These are phyloP conservation scores for Oopsacas minuta DNA, from an alignment of 37 sponge, comb jelly and placozoan genomes.

Conservation along the genomic window DNA sequence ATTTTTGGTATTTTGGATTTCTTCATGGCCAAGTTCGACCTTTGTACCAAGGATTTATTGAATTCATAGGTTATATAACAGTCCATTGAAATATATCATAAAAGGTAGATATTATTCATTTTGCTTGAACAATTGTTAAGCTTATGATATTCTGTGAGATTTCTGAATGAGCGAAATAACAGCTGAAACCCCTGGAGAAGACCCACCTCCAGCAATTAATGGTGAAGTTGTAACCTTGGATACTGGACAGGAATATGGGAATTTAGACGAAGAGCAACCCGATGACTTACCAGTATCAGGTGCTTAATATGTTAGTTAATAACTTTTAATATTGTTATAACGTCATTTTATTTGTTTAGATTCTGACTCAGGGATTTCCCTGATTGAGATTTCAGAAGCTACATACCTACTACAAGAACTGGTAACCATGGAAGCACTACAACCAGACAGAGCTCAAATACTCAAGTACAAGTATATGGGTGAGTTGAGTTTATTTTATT, in stretches of 20 bases:
- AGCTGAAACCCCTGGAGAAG: not conserved
- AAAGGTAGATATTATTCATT: too few relatives aligned
- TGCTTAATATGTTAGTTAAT: not conserved
- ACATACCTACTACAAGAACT: not conserved
- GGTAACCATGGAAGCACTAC: not conserved
- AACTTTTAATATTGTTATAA: not conserved
- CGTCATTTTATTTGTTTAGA: not conserved
- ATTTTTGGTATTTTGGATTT: too few relatives aligned
- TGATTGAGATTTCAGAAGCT: not conserved
- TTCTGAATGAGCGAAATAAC: not conserved
- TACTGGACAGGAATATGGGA: not conserved
- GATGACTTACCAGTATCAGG: not conserved
- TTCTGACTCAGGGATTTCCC: not conserved
- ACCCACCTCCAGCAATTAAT: not conserved
- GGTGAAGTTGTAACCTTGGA: not conserved
- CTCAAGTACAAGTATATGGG: constrained; percentile 19
- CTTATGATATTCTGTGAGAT: too few relatives aligned
- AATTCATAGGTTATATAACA: too few relatives aligned
- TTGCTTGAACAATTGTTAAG: too few relatives aligned
- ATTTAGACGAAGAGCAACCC: not conserved
- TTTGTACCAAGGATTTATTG: too few relatives aligned
- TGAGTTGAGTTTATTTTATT: not conserved
- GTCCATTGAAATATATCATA: too few relatives aligned
- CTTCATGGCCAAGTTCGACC: too few relatives aligned
- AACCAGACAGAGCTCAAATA: not conserved